phyloP scores from a whole-genome alignment of 2,113 vertebrate genomes.

The Microtus richardsoni region DNA sequence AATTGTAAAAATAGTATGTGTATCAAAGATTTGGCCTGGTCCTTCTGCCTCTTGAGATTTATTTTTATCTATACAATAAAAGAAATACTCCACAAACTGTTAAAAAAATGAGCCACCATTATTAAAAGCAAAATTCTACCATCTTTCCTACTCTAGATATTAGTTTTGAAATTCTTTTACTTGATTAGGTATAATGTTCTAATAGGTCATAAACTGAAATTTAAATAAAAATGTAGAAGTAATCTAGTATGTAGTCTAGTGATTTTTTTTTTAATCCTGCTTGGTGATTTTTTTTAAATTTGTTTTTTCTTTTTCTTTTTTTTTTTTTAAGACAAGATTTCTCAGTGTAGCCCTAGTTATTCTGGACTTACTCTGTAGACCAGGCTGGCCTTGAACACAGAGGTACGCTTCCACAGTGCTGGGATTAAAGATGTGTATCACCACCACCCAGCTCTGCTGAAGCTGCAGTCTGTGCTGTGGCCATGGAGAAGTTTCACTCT shows the following conservation, averaged over 20 bases:
- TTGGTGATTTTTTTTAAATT: not conserved
- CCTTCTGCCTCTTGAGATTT: slow-evolving; percentile 12
- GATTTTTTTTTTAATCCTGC: slow-evolving; percentile 47
- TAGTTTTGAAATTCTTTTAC: slow-evolving; percentile 51
- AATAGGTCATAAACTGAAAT: slow-evolving; percentile 43
- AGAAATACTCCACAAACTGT: not conserved
- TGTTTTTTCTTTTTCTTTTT: no score
- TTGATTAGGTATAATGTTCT: slow-evolving; percentile 32
- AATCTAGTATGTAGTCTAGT: not conserved
- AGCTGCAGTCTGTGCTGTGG: not conserved
- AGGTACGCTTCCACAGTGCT: not conserved
- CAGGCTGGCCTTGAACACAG: not conserved
- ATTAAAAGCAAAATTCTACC: slow-evolving; percentile 18
- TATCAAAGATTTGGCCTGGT: slow-evolving; percentile 3
- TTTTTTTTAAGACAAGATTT: not conserved
- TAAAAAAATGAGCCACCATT: slow-evolving; percentile 17
- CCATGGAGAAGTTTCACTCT: not conserved
- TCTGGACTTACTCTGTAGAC: not conserved
- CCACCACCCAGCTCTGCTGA: not conserved
- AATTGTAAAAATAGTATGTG: slow-evolving; percentile 23
- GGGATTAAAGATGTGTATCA: no score
- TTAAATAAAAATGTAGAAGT: slow-evolving; percentile 50
- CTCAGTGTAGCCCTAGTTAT: not conserved
- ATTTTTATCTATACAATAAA: slow-evolving; percentile 43
- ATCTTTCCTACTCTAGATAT: not conserved